Evolutionary conservation across 2,888 invertebrate genomes (phyloP), one percentile per base, ranked within the genome.

Genomic region (Drosophila trichaetosa): DNA sequence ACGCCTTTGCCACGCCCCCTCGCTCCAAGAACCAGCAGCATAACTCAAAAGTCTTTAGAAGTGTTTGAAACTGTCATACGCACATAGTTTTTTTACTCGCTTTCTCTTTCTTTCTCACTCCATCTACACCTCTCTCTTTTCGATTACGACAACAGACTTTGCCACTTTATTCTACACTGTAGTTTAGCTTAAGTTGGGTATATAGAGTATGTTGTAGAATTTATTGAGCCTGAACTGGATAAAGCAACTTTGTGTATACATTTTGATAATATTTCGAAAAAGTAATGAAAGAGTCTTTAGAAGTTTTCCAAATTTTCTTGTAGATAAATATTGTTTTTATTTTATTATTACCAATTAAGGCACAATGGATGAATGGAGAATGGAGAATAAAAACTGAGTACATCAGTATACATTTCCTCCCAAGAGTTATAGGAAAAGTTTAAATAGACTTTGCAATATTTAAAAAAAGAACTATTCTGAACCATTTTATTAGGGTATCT

Each of bases 41-140:
- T 81, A 72, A 60, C 71, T 84, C 69, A 87, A 79, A 79, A 78
- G 77, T 69, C 85, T 74, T 80, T 68, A 70, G 67, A 83, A 89
- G 87, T 83, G 79, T 76, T 90, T 80, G 71, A 79, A 87, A 82
- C 83, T 89, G 90, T 89, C 90, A 87, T 79, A 86, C 77, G 86
- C 89, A 90, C 76, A 61, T 72, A 76, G 67, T 71, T 77, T 73
- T 72, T 49, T 52, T 31, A 4, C 21, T 68, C 38, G 24, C 24
- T 24, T 24, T 24, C 4, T 38, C 53, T 60, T 52, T 56, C 59
- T 53, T 34, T 24, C 36, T 34, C 42, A 40, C 51, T 48, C 11
- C 40, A 67, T 36, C 21, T 48, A 62, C 24, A 31, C 11, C 46
- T 46, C 46, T 46, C 24, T 46, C 46, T 46, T 16, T 46, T 24